Evolutionary conservation across 2,797 vertebrate species (phyloP), one percentile per base, ranked within the genome.

Genomic region (Botia kubotai): DNA sequence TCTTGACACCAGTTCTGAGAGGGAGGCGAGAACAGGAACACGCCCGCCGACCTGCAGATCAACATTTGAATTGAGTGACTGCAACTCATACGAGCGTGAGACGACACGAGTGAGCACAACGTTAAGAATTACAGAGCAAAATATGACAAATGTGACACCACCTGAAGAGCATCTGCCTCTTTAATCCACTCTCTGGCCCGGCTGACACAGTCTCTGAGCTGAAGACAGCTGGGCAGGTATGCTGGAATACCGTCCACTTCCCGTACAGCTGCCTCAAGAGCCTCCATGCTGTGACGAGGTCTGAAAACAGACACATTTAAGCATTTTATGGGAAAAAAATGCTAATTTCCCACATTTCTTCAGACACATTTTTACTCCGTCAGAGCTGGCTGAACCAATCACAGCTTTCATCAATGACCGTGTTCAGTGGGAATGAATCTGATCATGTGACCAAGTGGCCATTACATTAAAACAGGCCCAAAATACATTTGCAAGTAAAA

Each of bases 111-210:
- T 46, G 10, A 46, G 43, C 5, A 7, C n/a, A 50, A 2, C 1
- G 10, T 60, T 67, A 14, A n/a, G 2, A 71, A 58, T 57, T 26
- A 48, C n/a, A 8, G 2, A 23, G 17, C 14, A 29, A n/a, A 46
- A 8, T 11, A 14, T 16, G 19, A 60, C 13, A 75, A 29, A 66
- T 21, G 17, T 12, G 8, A 36, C 21, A 84, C 68, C 63, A 99
- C 98, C 96, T 99, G 98, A 21, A 99, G 88, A n/a, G 92, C 91
- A 79, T 99, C 97, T 14, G 96, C 96, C 62, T 98, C 97, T 81
- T 95, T 93, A 14, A 98, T 93, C 98, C 98, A 99, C 80, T 96
- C 96, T 87, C 92, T 95, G 86, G 97, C 98, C 84, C 91, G 96
- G 88, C 91, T 91, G 16, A 98, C 92, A 0, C 94, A 88, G 0